Base-by-base conservation (phyloP, 2,113 vertebrate species). In the Podarcis cretensis region DNA sequence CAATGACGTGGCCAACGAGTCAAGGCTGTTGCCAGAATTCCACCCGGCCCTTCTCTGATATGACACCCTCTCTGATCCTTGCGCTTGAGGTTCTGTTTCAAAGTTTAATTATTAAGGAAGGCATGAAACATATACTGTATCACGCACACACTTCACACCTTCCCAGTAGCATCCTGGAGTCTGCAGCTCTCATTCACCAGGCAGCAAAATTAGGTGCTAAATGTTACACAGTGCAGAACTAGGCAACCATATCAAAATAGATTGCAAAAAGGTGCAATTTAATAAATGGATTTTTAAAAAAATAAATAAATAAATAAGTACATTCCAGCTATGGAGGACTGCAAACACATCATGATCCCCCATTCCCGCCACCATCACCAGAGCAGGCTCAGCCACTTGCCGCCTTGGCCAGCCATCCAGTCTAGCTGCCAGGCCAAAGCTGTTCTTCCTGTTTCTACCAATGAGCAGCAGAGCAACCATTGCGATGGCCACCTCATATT, bases 21-120 rank as follows among this genome's bases (percentile, higher is more conserved):
- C 57, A 32, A 1, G 0, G 2, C 1, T 20, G 0, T 3, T 30
- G 35, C 54, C 71, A 65, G 54, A 66, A 66, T 57, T 71, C 73
- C 65, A 43, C 48, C 10, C 71, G 85, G 2, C 57, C 23, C 6
- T 14, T 18, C 3, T 21, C 74, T 69, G 71, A 79, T 35, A 71
- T 4, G 40, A 80, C 86, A 82, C 84, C 30, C 75, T 81, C 65
- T 78, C 59, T 25, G 1, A 0, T 4, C 8, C 30, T 68, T 43
- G 57, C 21, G 65, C 81, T 66, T 30, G 43, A 89, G 76, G 59
- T 88, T 84, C 79, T 84, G 18, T 32, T 43, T 37, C 73, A 71
- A 32, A 88, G 37, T 79, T 94, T 76, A 88, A 87, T 90, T 21
- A 92, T 87, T 93, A 88, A 94, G 84, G 54, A 35, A 1, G 3